Percentiles rank a stretch among this genome's conserved stretches.
These are phyloP conservation scores for Etheostoma nigrum DNA, from an alignment of 2,797 vertebrate species.

Conservation along the genomic window DNA sequence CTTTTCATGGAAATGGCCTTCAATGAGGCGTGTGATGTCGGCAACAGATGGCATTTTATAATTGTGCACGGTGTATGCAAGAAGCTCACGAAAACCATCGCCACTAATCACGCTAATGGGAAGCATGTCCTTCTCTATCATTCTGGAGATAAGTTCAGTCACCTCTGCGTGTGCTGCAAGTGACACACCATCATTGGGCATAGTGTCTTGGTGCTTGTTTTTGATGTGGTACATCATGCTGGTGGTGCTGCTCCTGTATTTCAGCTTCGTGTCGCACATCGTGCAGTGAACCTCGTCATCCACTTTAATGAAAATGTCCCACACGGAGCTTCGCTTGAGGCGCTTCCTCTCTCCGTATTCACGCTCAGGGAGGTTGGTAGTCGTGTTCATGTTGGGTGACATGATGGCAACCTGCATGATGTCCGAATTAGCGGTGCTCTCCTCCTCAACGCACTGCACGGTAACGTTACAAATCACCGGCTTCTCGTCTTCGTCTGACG, in stretches of 20 bases:
- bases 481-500: slow-evolving; percentile 56
- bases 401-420: slow-evolving; percentile 31
- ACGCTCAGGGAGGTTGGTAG: slow-evolving; percentile 16
- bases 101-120: slow-evolving; percentile 65
- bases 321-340: slow-evolving; percentile 68
- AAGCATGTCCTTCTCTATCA: slow-evolving; percentile 78
- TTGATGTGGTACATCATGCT: slow-evolving; percentile 80
- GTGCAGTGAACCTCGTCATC: slow-evolving; percentile 76
- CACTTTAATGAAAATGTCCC: slow-evolving; percentile 71
- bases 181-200: slow-evolving; percentile 28
- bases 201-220: slow-evolving; percentile 65
- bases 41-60: slow-evolving; percentile 68
- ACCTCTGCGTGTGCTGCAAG: slow-evolving; percentile 57
- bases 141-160: slow-evolving; percentile 68
- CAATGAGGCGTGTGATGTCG: slow-evolving; percentile 55
- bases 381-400: slow-evolving; percentile 13
- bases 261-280: slow-evolving; percentile 69
- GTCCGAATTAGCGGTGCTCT: slow-evolving; percentile 15
- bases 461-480: slow-evolving; percentile 39
- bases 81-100: slow-evolving; percentile 66
- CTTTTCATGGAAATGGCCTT: slow-evolving; percentile 68
- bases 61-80: slow-evolving; percentile 58
- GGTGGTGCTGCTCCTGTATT: slow-evolving; percentile 78
- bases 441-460: slow-evolving; percentile 54
- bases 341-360: slow-evolving; percentile 64